Percentiles rank a stretch among this genome's conserved stretches.
These are phyloP conservation scores for Natator depressus DNA, from an alignment of 2,113 vertebrate species.

Conservation along the genomic window DNA sequence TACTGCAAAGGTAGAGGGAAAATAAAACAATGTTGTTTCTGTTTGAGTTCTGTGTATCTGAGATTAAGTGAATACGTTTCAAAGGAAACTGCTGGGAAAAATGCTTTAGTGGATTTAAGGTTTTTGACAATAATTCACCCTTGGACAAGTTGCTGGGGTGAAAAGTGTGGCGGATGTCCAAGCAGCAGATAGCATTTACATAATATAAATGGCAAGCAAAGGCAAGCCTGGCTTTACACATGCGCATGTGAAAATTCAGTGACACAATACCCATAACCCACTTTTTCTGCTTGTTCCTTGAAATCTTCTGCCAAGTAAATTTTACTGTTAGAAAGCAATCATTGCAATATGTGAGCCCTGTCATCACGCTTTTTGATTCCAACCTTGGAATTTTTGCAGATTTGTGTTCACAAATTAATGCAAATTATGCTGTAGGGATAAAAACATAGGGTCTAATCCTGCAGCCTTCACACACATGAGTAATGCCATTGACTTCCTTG, in stretches of 20 bases:
- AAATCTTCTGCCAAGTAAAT: not conserved
- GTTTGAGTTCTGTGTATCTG: not conserved
- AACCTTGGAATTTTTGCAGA: not conserved
- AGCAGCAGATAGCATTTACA: not conserved
- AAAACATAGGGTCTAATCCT: not conserved
- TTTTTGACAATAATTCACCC: conserved; percentile 25
- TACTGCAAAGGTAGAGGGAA: not conserved
- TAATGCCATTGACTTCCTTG: not conserved
- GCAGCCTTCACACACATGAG: not conserved
- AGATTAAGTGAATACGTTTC: not conserved
- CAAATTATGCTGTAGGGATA: not conserved
- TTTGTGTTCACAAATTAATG: not conserved
- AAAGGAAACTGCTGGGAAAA: not conserved
- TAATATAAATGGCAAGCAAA: conserved; percentile 38
- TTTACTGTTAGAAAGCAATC: not conserved
- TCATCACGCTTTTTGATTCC: not conserved
- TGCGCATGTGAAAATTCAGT: not conserved
- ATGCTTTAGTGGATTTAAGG: not conserved
- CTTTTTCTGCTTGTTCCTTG: conserved; percentile 4
- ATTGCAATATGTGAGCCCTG: not conserved
- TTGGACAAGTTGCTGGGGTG: conserved; percentile 32
- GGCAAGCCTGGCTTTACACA: conserved; percentile 13
- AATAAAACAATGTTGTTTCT: fast-evolving
- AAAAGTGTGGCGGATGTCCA: conserved; percentile 37
- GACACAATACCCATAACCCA: not conserved